Evolutionary conservation across 2,888 invertebrate species (phyloP), one percentile per base, ranked within the genome.

Genomic region (Candidula unifasciata): DNA sequence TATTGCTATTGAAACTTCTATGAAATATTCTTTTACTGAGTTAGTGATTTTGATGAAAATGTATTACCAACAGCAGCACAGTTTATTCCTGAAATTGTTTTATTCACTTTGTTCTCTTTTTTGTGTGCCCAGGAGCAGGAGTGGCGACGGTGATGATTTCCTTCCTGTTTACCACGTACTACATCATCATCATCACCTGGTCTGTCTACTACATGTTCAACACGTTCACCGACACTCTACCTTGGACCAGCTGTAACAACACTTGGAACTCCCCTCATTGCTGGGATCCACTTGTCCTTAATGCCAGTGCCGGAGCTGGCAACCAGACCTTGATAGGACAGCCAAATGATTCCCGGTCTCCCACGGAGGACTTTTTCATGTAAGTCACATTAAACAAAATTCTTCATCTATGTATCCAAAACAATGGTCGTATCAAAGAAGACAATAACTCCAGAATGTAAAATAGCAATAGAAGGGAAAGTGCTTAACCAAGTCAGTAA

Each of bases 101-200:
- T 13, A 44, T 44, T 44, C 44, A 44, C 0, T 13, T 10, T 44
- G 44, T 44, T 44, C 44, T 44, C 18, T 60, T 24, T 60, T 18
- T n/a, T 60, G 6, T 83, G 66, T 60, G 84, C 84, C 69, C 94
- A 98, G 98, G 98, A 91, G 97, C 97, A 89, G 98, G 98, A 85
- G 95, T 98, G 90, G 97, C 97, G 86, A 97, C 97, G 93, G 97
- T 98, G 88, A 96, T 98, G 93, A 97, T 98, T 94, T 98, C 98
- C 89, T 97, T 98, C 94, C 95, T 98, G 93, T 96, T 98, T 96
- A 97, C 97, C 89, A 97, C 98, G 81, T 98, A 98, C 94, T 98
- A 98, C 94, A 97, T 97, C 94, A 97, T 98, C 89, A 97, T 98
- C 94, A 97, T 98, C 94, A 97, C 97, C 86, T 98, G 98, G 95